These are phyloP conservation scores for Acipenser transmontanus DNA, from an alignment of 2,797 vertebrate species.

Conservation along the genomic window DNA sequence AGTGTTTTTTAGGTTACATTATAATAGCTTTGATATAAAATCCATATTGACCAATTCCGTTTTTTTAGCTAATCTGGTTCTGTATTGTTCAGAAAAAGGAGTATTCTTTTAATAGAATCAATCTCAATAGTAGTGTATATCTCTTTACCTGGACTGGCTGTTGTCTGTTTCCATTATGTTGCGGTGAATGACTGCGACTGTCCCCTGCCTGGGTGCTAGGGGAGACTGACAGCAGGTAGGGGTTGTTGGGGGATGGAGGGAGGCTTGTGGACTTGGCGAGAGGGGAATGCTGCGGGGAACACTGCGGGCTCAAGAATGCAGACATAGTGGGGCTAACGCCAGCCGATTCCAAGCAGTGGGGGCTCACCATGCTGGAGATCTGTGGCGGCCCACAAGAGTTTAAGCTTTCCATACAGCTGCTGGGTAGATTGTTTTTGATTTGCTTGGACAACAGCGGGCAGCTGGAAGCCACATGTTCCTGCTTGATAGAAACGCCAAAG, in stretches of 20 bases:
- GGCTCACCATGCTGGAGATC: conserved; percentile 47
- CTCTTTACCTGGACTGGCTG: conserved; percentile 66
- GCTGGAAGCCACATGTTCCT: conserved; percentile 77
- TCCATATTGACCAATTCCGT: too few relatives aligned
- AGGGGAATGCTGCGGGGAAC: conserved; percentile 86
- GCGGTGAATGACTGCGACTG: conserved; percentile 53
- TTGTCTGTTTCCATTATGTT: conserved; percentile 54
- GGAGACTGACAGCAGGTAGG: conserved; percentile 68
- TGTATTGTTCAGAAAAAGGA: too few relatives aligned
- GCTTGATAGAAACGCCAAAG: conserved; percentile 79
- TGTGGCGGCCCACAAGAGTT: conserved; percentile 52
- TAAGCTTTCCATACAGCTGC: conserved; percentile 56
- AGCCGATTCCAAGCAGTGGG: conserved; percentile 45
- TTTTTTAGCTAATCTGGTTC: too few relatives aligned
- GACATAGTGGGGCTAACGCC: conserved; percentile 66
- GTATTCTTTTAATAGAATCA: too few relatives aligned
- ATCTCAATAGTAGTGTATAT: not conserved
- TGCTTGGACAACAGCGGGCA: conserved; percentile 82
- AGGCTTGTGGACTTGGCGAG: conserved; percentile 61
- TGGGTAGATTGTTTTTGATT: conserved; percentile 46
- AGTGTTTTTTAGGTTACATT: too few relatives aligned
- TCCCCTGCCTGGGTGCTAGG: conserved; percentile 62
- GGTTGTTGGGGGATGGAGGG: conserved; percentile 77
- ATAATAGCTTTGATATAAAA: too few relatives aligned
- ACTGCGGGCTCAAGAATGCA: conserved; percentile 88